Conservation (phyloP, 1,140 invertebrate genomes). For the Calosoma granatense region DNA sequence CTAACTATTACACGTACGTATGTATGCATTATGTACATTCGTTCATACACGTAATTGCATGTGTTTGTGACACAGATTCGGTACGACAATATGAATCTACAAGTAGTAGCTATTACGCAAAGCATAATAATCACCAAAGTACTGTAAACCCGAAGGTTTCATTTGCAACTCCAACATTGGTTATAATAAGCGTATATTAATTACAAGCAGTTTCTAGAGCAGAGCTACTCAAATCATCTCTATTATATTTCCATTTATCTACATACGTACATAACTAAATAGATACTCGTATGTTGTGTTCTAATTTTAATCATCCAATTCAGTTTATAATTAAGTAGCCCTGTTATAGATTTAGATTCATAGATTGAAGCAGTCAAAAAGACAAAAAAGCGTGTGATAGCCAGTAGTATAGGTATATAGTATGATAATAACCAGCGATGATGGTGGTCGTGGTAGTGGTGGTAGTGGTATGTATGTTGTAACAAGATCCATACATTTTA, state of each 20-base stretch:
- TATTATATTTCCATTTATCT: too few species aligned
- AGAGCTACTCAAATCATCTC: neutral
- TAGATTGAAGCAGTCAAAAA: constrained; percentile 5
- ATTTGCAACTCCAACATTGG: neutral
- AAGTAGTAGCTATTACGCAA: neutral
- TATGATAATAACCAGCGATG: too few species aligned
- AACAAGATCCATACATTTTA: too few species aligned
- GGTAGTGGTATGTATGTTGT: too few species aligned
- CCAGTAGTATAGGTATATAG: neutral
- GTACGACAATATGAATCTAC: neutral
- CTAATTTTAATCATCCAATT: neutral
- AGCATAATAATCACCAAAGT: too few species aligned
- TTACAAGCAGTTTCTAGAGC: neutral
- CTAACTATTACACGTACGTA: too few species aligned
- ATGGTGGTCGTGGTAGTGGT: too few species aligned
- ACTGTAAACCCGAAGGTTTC: neutral
- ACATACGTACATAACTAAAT: too few species aligned
- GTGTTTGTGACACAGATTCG: constrained; percentile 6
- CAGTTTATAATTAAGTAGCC: neutral
- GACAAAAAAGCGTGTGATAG: neutral
- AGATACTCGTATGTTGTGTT: neutral
- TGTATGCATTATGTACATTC: too few species aligned
- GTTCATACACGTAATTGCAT: too few species aligned
- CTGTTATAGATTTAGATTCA: neutral
- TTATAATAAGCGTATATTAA: neutral